Base-by-base conservation (phyloP, 2,113 vertebrate genomes). In the Nycticebus coucang region DNA sequence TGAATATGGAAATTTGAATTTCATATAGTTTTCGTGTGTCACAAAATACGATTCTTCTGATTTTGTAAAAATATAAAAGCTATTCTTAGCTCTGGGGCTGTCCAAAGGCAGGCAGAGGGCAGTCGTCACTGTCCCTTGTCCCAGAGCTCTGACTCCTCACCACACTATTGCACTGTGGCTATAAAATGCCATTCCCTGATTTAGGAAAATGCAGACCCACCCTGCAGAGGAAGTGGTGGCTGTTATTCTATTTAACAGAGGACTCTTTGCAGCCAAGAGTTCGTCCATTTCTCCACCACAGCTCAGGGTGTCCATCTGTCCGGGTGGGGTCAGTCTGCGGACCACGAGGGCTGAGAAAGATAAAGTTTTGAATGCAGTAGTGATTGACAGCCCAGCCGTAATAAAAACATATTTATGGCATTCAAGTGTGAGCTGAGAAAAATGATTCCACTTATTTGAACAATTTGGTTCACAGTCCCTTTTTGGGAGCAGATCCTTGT, bases 361-460 rank as follows among this genome's bases (percentile, higher is more conserved):
- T 17, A 13, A 93, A 71, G 21, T 35, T 37, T 55, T 28, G 9
- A 24, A 19, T 14, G 26, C 30, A 45, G 1, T 24, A 1, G 14
- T 66, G 86, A 62, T 17, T 19, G 83, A 41, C 28, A 72, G 6
- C 45, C 66, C 41, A 57, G 8, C 88, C 2, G 7, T 33, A 57
- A 57, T 77, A 26, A 50, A 83, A n/a, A 72, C 55, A 26, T 35
- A 33, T 35, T 50, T 37, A 24, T 33, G 28, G 72, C 68, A 62
- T 95, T 85, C 75, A 94, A 35, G 72, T 59, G 50, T 60, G 72
- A 78, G 24, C 82, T 7, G 37, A 69, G 71, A 30, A 86, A 82
- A 90, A 60, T 8, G n/a, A 69, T 90, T 92, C 68, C 74, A 2
- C 69, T 84, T 92, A 53, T 64, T 87, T 80, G 35, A 94, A 37